Evolutionary conservation across 53 echinoderm and acorn worm genomes (phyloP).

Genomic region (Echinometra lucunter): DNA sequence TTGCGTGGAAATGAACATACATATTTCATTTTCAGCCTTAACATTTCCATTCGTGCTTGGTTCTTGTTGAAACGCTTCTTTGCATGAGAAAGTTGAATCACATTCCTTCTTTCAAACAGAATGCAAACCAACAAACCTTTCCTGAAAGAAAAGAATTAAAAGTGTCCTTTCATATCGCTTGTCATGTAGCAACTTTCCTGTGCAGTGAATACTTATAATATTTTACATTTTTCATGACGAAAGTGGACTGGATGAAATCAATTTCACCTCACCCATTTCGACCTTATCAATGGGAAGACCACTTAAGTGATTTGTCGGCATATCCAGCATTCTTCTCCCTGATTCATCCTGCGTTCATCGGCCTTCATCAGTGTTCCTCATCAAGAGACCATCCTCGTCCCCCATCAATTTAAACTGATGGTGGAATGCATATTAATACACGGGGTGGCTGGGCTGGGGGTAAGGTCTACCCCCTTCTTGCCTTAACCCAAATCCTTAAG

Average conservation of each 20-base stretch:
- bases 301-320: conserved; percentile 47
- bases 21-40: no score
- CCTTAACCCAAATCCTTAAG: not conserved
- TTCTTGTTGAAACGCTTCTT: not conserved
- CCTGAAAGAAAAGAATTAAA: no score
- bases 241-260: not conserved
- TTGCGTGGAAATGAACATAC: no score
- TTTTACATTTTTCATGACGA: not conserved
- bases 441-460: not conserved
- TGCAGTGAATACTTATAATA: not conserved
- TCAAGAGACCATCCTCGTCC: conserved; percentile 32
- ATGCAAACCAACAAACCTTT: not conserved
- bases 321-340: conserved; percentile 6
- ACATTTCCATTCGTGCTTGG: not conserved
- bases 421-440: not conserved
- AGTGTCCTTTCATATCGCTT: no score
- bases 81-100: not conserved
- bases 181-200: no score
- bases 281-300: conserved; percentile 8
- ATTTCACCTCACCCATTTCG: not conserved
- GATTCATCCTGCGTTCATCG: not conserved
- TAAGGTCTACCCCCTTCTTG: not conserved
- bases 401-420: conserved; percentile 19
- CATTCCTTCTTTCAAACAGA: not conserved
- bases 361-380: not conserved